Percentiles rank a stretch among this genome's conserved stretches.
These are phyloP conservation scores for Sebastes fasciatus DNA, from an alignment of 2,113 vertebrate genomes.

Conservation along the genomic window DNA sequence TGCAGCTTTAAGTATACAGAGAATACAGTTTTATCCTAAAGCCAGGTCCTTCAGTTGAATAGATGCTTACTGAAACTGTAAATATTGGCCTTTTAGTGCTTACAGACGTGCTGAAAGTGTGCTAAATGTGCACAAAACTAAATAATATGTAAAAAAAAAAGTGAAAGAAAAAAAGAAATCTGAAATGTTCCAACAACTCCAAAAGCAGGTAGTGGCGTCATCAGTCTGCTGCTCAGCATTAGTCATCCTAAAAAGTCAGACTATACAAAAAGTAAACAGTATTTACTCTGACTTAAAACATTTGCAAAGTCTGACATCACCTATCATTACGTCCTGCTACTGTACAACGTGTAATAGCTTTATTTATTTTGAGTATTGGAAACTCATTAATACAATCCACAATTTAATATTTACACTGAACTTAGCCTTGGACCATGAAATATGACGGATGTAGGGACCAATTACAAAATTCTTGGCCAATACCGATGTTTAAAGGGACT, in stretches of 20 bases:
- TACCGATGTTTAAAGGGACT: too few relatives aligned
- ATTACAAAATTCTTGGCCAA: too few relatives aligned
- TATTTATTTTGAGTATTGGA: neutral
- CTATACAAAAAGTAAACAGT: neutral
- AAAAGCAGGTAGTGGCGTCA: neutral
- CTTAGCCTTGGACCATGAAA: neutral
- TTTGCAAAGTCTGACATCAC: neutral
- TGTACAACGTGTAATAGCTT: neutral
- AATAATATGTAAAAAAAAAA: neutral
- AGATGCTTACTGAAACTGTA: neutral
- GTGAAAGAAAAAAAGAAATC: neutral
- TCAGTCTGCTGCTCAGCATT: neutral
- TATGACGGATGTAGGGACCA: neutral
- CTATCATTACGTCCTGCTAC: neutral
- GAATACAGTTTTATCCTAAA: neutral
- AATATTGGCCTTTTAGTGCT: neutral
- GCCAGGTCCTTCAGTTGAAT: neutral
- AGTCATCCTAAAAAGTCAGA: neutral
- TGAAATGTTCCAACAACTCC: neutral
- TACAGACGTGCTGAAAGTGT: neutral
- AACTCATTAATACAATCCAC: neutral
- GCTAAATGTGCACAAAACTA: neutral
- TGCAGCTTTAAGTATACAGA: neutral
- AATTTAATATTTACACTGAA: neutral
- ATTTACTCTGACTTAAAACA: conserved; percentile 11